Evolutionary conservation across 2,888 invertebrate species (phyloP).

Genomic region (Omphaloscelis lunosa): DNA sequence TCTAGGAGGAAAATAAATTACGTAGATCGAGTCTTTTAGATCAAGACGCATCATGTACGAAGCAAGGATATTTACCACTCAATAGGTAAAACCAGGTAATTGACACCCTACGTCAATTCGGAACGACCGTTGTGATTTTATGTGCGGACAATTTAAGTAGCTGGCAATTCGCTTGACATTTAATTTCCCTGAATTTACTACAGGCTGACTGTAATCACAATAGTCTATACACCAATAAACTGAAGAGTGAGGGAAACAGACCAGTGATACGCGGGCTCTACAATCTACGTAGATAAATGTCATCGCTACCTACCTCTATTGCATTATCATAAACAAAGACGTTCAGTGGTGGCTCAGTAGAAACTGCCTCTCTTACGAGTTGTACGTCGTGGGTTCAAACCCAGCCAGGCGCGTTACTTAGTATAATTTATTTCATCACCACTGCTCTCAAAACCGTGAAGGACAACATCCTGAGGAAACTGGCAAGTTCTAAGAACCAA

Average conservation of each 20-base stretch:
- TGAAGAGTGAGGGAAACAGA: background rate
- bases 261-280: background rate
- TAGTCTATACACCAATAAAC: background rate
- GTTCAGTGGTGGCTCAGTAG: too few species aligned
- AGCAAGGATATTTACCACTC: background rate
- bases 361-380: too few species aligned
- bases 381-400: too few species aligned
- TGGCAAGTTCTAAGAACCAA: too few species aligned
- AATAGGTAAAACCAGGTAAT: too few species aligned
- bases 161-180: background rate
- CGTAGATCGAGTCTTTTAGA: background rate
- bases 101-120: too few species aligned
- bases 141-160: background rate
- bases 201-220: background rate
- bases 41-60: background rate
- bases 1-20: background rate
- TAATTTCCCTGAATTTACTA: background rate
- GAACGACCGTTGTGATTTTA: background rate
- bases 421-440: too few species aligned
- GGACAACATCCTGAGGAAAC: too few species aligned
- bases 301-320: background rate
- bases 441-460: too few species aligned
- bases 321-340: too few species aligned
- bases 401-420: too few species aligned
- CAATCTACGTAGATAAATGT: background rate